Evolutionary conservation across 2,113 vertebrate genomes (phyloP), one percentile per base, ranked within the genome.

Genomic region (Alces alces): DNA sequence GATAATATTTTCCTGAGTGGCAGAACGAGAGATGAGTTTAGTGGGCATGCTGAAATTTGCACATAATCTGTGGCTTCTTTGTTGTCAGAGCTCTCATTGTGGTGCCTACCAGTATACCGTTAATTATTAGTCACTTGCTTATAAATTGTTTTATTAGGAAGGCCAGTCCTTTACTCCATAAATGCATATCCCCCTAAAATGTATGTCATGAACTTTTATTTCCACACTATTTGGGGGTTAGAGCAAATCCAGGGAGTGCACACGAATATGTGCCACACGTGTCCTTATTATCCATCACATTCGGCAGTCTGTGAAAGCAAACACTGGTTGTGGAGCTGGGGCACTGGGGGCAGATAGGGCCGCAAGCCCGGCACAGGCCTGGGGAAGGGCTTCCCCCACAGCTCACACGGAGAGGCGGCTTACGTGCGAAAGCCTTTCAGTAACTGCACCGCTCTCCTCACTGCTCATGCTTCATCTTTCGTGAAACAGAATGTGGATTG

Each of bases 1-100:
- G 57, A 50, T 80, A 79, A 61, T 43, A 91, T 89, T 95, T 86
- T 91, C 43, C 39, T n/a, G 60, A 96, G 45, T 43, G 60, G n/a
- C 80, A 91, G 64, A 19, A 78, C 64, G 30, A 33, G 27, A 23
- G 11, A 23, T 47, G 2, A 76, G 3, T 86, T 82, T 66, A 61
- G 58, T 27, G 82, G 52, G 9, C 39, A n/a, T 85, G n/a, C 64
- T 91, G 76, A 84, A 94, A 86, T 79, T 54, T 78, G n/a, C 36
- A 86, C 50, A 4, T 50, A n/a, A 52, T 78, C 55, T 79, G 15
- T 97, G 82, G 45, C 21, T n/a, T 86, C 19, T 66, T 82, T 79
- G 33, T 30, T 45, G 33, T 73, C 73, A 45, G 21, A 60, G 70
- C 23, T 88, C 90, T 76, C 43, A 9, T 33, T 61, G 7, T 16